Evolutionary conservation across 2,797 vertebrate genomes (phyloP).

Genomic region (Oreochromis mossambicus): DNA sequence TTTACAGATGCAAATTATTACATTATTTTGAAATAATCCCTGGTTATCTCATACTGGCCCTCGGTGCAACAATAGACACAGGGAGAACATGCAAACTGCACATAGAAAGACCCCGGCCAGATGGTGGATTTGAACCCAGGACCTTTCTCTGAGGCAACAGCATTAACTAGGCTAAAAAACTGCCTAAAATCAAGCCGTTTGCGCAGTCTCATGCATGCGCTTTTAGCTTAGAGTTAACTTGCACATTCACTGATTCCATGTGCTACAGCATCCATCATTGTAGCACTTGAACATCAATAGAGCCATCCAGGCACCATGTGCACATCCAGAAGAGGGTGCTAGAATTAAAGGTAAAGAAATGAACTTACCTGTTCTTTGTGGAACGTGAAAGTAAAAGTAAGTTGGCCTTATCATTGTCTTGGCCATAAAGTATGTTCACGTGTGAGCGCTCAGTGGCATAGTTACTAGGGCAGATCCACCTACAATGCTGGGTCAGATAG

Average conservation of each 20-base stretch:
- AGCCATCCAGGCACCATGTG: not conserved
- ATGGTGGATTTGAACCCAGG: not conserved
- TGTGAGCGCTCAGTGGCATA: not conserved
- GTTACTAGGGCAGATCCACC: slow-evolving; percentile 27
- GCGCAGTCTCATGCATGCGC: not conserved
- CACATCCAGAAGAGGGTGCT: slow-evolving; percentile 9
- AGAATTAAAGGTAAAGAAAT: not conserved
- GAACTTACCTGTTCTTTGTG: not conserved
- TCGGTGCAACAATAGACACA: not conserved
- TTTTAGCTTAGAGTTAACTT: not conserved
- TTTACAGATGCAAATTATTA: not conserved
- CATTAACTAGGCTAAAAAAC: not conserved
- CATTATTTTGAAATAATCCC: not conserved
- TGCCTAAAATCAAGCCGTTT: not conserved
- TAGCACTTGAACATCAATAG: not conserved
- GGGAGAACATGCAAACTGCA: not conserved
- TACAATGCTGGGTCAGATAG: slow-evolving; percentile 50
- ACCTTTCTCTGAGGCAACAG: not conserved
- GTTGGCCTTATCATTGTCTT: not conserved
- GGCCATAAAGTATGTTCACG: not conserved
- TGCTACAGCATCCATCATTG: not conserved
- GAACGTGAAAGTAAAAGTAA: not conserved
- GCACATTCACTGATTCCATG: not conserved
- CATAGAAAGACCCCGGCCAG: not conserved
- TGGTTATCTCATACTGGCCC: not conserved